phyloP scores from a whole-genome alignment of 2,113 vertebrate genomes.

The Barnardius zonarius region DNA sequence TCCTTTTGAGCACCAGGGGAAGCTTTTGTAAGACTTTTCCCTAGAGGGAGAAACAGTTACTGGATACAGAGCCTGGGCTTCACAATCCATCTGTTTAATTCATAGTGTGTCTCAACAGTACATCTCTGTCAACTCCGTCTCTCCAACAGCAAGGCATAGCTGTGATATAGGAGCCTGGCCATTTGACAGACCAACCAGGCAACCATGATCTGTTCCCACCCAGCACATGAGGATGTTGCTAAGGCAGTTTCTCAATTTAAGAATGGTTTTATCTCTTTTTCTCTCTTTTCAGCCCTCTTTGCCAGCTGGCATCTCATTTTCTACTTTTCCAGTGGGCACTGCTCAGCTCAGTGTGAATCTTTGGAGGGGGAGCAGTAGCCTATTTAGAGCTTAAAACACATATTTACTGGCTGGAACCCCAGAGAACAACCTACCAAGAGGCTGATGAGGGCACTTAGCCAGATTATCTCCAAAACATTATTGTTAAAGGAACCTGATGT shows the following conservation, averaged over 20 bases:
- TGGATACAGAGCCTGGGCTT: neutral
- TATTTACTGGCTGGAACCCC: slow-evolving; percentile 38
- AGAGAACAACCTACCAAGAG: slow-evolving; percentile 26
- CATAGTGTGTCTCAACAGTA: neutral
- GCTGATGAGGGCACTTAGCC: slow-evolving; percentile 31
- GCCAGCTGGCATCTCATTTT: slow-evolving; percentile 25
- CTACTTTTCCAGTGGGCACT: slow-evolving; percentile 17
- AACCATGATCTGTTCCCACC: neutral
- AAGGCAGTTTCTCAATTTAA: slow-evolving; percentile 25
- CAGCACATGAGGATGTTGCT: slow-evolving; percentile 2
- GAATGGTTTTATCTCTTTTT: slow-evolving; percentile 14
- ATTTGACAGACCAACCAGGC: neutral
- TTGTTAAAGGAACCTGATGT: slow-evolving; percentile 7
- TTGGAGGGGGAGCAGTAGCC: slow-evolving; percentile 8
- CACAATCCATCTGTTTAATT: slow-evolving; percentile 25
- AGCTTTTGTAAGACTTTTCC: neutral
- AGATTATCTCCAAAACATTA: slow-evolving; percentile 13
- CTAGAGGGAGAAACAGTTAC: neutral
- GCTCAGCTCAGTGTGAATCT: slow-evolving; percentile 12
- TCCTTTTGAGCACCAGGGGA: neutral
- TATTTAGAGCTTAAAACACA: slow-evolving; percentile 43
- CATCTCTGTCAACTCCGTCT: neutral
- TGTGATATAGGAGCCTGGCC: slow-evolving; percentile 13
- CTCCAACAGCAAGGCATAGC: neutral
- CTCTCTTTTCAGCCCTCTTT: slow-evolving; percentile 5